A percentile compares a stretch with the other conserved stretches of the same genome.
Evolutionary conservation across 2,888 invertebrate species (phyloP).

Genomic region (Xestia xanthographa): DNA sequence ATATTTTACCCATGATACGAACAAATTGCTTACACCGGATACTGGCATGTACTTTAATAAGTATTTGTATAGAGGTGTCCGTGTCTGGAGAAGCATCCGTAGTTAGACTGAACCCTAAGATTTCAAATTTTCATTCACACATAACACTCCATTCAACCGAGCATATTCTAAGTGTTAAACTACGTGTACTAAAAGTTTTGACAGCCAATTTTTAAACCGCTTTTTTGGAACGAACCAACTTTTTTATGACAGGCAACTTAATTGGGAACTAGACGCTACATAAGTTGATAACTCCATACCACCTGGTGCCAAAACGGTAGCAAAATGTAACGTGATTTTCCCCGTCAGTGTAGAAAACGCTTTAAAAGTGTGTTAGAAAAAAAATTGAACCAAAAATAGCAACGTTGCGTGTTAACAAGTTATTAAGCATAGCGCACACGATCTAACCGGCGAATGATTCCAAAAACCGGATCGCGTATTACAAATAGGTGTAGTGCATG

Average conservation of each 20-base stretch:
- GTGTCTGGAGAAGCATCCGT: not conserved
- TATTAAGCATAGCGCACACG: slow-evolving; percentile 62
- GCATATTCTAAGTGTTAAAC: not conserved
- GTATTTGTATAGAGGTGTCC: too few species aligned
- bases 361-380: slow-evolving; percentile 39
- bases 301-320: slow-evolving; percentile 6
- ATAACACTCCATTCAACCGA: not conserved
- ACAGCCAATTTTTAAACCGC: slow-evolving; percentile 31
- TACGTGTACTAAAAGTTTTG: slow-evolving; percentile 25
- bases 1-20: too few species aligned
- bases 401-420: slow-evolving; percentile 56
- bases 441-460: slow-evolving; percentile 53
- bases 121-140: slow-evolving; percentile 7
- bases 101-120: not conserved
- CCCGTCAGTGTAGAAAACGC: slow-evolving; percentile 9
- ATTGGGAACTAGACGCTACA: slow-evolving; percentile 10
- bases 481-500: slow-evolving; percentile 60
- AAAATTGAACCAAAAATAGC: slow-evolving; percentile 55
- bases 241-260: slow-evolving; percentile 28
- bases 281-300: slow-evolving; percentile 6
- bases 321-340: slow-evolving; percentile 26
- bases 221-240: slow-evolving; percentile 11
- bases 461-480: slow-evolving; percentile 59
- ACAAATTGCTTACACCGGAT: too few species aligned
- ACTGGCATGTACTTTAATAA: too few species aligned